phyloP scores from a whole-genome alignment of 2,113 vertebrate species.

The Sphaerodactylus townsendi region DNA sequence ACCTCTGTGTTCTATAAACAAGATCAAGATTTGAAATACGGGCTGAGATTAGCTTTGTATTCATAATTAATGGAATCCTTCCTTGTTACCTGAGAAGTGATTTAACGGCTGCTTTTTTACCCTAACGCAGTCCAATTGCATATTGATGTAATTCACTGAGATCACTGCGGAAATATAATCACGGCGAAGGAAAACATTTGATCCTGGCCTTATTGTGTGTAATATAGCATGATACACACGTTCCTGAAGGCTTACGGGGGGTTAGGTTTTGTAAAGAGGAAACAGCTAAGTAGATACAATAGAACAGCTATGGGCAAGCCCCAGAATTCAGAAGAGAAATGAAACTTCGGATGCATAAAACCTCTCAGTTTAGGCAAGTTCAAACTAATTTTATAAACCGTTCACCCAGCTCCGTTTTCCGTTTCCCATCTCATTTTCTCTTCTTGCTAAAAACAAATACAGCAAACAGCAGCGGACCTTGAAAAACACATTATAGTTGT shows the following conservation, averaged over 20 bases:
- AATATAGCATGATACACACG: background rate
- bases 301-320: conserved; percentile 31
- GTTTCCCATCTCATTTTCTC: conserved; percentile 58
- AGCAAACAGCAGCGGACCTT: conserved; percentile 60
- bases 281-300: conserved; percentile 4
- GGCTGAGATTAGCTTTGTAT: background rate
- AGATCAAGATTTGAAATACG: fast-evolving
- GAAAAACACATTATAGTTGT: conserved; percentile 55
- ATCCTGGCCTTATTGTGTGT: background rate
- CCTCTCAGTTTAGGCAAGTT: conserved; percentile 60
- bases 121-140: background rate
- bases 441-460: conserved; percentile 55
- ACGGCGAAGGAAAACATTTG: background rate
- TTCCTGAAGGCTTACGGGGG: conserved; percentile 15
- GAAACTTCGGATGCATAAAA: conserved; percentile 52
- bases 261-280: background rate
- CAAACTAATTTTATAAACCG: conserved; percentile 62
- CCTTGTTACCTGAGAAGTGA: background rate
- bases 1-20: fast-evolving
- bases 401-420: conserved; percentile 58
- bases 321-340: conserved; percentile 51
- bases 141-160: conserved; percentile 25
- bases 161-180: background rate
- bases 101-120: background rate
- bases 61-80: background rate